A percentile compares a stretch with the other conserved stretches of the same genome.
Conservation (phyloP, 2,797 vertebrate genomes). For the Poeciliopsis gracilis region DNA sequence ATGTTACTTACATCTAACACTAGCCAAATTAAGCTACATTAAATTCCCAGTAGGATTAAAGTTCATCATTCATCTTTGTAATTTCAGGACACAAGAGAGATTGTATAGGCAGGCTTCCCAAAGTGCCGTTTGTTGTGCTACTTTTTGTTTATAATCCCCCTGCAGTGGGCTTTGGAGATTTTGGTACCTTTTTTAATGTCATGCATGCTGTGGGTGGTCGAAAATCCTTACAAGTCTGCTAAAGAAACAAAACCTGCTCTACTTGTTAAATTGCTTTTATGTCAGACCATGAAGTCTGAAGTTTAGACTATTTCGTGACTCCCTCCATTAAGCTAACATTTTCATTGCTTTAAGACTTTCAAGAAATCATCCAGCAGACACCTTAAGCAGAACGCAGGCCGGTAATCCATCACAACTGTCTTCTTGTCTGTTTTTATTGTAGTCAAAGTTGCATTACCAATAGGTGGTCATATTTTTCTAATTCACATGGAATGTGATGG, state of each 20-base stretch:
- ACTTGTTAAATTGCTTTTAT: neutral
- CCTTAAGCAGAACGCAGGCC: slow-evolving; percentile 12
- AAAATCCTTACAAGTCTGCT: slow-evolving; percentile 15
- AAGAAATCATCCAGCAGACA: slow-evolving; percentile 22
- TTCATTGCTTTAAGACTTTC: slow-evolving; percentile 2
- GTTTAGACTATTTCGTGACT: neutral
- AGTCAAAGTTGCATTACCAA: slow-evolving; percentile 30
- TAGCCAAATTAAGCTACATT: neutral
- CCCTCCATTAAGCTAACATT: slow-evolving; percentile 8
- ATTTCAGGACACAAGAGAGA: neutral
- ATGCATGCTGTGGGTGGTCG: neutral
- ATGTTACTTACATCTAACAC: neutral
- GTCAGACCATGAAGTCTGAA: neutral
- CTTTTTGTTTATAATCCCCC: neutral
- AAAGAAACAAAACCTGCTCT: neutral
- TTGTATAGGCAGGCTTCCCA: neutral
- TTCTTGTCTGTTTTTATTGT: slow-evolving; percentile 33
- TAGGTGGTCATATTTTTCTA: neutral
- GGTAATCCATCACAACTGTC: slow-evolving; percentile 39
- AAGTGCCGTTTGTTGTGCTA: neutral
- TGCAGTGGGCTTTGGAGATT: neutral
- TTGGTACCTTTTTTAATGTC: neutral
- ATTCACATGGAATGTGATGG: slow-evolving; percentile 18
- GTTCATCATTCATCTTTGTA: neutral
- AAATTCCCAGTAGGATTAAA: neutral